Evolutionary conservation across 2,888 invertebrate species (phyloP).

Genomic region (Phasia obesa): DNA sequence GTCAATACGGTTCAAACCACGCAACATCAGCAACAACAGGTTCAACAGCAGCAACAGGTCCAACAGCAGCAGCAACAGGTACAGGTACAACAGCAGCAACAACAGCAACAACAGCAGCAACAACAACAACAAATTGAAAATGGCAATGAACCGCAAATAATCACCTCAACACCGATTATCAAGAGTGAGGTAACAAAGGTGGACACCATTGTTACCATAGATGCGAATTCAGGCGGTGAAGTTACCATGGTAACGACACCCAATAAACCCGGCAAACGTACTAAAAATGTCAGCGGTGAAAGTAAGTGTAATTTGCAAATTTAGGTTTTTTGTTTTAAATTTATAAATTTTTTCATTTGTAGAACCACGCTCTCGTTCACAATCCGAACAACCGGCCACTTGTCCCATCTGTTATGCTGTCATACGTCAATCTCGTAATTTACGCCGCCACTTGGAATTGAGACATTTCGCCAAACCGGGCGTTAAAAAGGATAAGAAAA

Average conservation of each 20-base stretch:
- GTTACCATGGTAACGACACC: conserved; percentile 73
- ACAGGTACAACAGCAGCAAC: conserved; percentile 66
- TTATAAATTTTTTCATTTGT: conserved; percentile 1
- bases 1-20: conserved; percentile 67
- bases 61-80: conserved; percentile 73
- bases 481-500: conserved; percentile 82
- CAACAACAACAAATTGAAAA: conserved; percentile 76
- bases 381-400: conserved; percentile 85
- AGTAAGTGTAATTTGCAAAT: conserved; percentile 61
- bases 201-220: conserved; percentile 80
- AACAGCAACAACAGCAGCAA: conserved; percentile 69
- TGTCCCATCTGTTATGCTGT: conserved; percentile 85
- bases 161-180: conserved; percentile 79
- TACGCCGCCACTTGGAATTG: conserved; percentile 84
- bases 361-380: conserved; percentile 84
- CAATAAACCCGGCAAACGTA: conserved; percentile 69
- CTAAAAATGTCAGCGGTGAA: conserved; percentile 67
- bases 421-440: conserved; percentile 85
- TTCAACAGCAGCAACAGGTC: conserved; percentile 71
- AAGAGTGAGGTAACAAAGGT: conserved; percentile 80
- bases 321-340: background rate
- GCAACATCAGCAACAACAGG: conserved; percentile 70
- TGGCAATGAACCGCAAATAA: conserved; percentile 76
- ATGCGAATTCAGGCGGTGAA: conserved; percentile 76
- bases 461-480: conserved; percentile 83